Percentiles rank a stretch among this genome's conserved stretches.
phyloP scores from a whole-genome alignment of 2,888 invertebrate genomes.

The Dyspetes luteomarginatus region DNA sequence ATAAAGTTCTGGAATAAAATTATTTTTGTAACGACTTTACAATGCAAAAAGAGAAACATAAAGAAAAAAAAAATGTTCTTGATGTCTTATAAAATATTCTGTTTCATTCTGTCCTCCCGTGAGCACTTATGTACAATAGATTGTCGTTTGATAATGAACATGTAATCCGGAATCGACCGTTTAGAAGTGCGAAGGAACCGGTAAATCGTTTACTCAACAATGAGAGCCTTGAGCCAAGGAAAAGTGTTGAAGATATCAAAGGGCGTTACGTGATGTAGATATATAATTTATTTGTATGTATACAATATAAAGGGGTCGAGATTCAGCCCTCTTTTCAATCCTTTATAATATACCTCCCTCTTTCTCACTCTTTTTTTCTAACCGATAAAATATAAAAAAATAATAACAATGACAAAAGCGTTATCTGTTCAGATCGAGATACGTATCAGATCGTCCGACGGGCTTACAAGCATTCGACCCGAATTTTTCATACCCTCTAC shows the following conservation, averaged over 20 bases:
- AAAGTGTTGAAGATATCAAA: constrained; percentile 12
- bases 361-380: constrained; percentile 1
- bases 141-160: not conserved
- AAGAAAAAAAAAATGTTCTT: too few relatives aligned
- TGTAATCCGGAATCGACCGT: constrained; percentile 77
- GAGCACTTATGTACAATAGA: not conserved
- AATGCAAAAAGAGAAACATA: too few relatives aligned
- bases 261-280: not conserved
- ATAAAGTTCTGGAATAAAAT: too few relatives aligned
- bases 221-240: constrained; percentile 6
- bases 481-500: constrained; percentile 37
- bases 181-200: constrained; percentile 55
- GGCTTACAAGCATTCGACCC: not conserved
- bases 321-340: constrained; percentile 1
- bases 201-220: constrained; percentile 54
- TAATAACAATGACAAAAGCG: not conserved
- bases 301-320: constrained; percentile 2
- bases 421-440: constrained; percentile 22
- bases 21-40: too few relatives aligned
- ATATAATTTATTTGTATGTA: too few relatives aligned
- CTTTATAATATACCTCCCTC: constrained; percentile 54
- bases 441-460: not conserved
- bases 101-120: not conserved
- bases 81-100: not conserved
- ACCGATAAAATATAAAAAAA: not conserved